phyloP scores from a whole-genome alignment of 2,113 vertebrate genomes.

The Plecotus auritus region DNA sequence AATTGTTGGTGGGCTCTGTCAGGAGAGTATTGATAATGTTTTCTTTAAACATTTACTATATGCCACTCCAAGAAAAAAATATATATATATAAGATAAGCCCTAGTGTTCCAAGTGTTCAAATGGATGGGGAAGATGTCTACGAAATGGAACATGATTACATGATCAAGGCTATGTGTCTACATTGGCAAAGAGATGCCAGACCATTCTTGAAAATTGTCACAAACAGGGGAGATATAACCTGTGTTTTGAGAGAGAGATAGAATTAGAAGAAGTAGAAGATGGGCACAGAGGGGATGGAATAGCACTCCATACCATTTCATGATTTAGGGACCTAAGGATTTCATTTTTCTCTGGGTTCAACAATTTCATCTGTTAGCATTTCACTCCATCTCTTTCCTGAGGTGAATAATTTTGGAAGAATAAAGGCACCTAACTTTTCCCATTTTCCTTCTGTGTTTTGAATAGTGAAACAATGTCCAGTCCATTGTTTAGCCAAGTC shows the following conservation, averaged over 20 bases:
- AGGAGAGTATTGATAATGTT: not conserved
- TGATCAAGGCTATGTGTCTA: not conserved
- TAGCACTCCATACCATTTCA: no score
- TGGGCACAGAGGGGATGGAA: no score
- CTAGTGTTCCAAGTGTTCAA: not conserved
- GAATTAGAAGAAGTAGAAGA: not conserved
- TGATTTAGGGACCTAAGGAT: not conserved
- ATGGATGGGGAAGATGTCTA: not conserved
- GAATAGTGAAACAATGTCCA: not conserved
- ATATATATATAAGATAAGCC: not conserved
- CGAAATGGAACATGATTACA: not conserved
- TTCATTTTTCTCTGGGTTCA: not conserved
- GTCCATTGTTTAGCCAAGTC: constrained; percentile 3
- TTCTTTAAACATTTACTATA: not conserved
- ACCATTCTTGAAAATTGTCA: not conserved
- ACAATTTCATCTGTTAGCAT: not conserved
- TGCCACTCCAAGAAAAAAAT: not conserved
- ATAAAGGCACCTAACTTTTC: not conserved
- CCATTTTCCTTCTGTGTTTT: not conserved
- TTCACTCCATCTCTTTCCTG: not conserved
- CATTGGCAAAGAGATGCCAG: not conserved
- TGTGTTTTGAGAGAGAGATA: not conserved
- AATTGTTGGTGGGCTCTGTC: not conserved
- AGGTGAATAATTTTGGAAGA: not conserved
- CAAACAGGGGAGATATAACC: not conserved